These are phyloP conservation scores for Tangara arthus DNA, from an alignment of 2,797 vertebrate genomes.

Conservation along the genomic window DNA sequence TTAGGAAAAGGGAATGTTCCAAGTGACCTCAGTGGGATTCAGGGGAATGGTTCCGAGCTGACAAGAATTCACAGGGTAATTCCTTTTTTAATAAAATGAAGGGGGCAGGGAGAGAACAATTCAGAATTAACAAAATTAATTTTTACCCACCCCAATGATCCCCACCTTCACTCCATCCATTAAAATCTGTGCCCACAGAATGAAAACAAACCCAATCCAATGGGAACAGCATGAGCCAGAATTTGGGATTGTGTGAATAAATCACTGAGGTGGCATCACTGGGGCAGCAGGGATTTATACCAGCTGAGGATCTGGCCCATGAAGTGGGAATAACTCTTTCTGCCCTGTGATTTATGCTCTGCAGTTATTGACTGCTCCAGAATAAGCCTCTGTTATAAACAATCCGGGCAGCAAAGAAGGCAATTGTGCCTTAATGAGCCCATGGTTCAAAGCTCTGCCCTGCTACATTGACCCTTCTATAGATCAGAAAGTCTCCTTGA, in stretches of 20 bases:
- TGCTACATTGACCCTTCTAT: constrained; percentile 38
- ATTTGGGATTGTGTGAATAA: neutral
- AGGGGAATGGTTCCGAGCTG: neutral
- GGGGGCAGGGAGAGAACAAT: neutral
- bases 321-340: neutral
- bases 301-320: constrained; percentile 25
- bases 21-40: neutral
- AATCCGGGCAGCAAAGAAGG: neutral
- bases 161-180: neutral
- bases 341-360: constrained; percentile 38
- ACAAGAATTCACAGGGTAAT: neutral
- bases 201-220: neutral
- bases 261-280: neutral
- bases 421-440: constrained; percentile 19
- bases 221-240: neutral
- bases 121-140: neutral
- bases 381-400: constrained; percentile 21
- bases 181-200: neutral
- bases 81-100: neutral
- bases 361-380: constrained; percentile 20
- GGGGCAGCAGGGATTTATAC: constrained; percentile 11
- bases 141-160: neutral
- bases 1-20: neutral
- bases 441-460: constrained; percentile 36
- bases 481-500: constrained; percentile 29